These are phyloP conservation scores for Polydrusus cervinus DNA, from an alignment of 2,888 invertebrate species.

Conservation along the genomic window DNA sequence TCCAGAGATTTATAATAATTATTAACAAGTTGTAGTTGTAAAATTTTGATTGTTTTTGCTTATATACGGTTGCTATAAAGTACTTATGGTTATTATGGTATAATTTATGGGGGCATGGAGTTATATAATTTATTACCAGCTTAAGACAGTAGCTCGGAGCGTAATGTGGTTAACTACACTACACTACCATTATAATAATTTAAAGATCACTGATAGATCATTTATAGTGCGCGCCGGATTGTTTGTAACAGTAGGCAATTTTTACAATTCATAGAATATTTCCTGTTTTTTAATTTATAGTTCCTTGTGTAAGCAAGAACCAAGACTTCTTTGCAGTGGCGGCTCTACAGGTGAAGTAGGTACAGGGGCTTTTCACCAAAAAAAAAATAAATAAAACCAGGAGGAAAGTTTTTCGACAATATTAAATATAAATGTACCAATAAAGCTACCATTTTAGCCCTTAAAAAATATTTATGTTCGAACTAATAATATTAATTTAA, in stretches of 20 bases:
- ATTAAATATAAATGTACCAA: too few species aligned
- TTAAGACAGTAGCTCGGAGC: slow-evolving; percentile 52
- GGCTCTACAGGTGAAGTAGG: too few species aligned
- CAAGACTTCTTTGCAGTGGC: too few species aligned
- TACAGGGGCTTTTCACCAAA: too few species aligned
- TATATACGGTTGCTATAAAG: slow-evolving; percentile 3
- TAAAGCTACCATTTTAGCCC: too few species aligned
- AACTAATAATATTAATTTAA: too few species aligned
- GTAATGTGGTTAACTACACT: slow-evolving; percentile 47
- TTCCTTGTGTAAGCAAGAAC: too few species aligned
- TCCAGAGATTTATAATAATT: too few species aligned
- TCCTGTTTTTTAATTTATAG: too few species aligned
- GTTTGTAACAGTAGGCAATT: slow-evolving; percentile 14
- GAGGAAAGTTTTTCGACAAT: too few species aligned
- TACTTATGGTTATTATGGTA: slow-evolving; percentile 7
- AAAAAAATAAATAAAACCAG: too few species aligned
- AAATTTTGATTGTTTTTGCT: slow-evolving; percentile 9
- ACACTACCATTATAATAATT: slow-evolving; percentile 49
- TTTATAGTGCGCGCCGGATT: slow-evolving; percentile 24
- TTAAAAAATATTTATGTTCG: too few species aligned
- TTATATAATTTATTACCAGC: slow-evolving; percentile 45
- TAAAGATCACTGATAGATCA: slow-evolving; percentile 48
- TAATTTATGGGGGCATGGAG: slow-evolving; percentile 47
- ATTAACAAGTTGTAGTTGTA: not conserved
- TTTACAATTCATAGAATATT: not conserved